Evolutionary conservation across 2,888 invertebrate species (phyloP), one percentile per base, ranked within the genome.

Genomic region (Himalopsyche kuldschensis): DNA sequence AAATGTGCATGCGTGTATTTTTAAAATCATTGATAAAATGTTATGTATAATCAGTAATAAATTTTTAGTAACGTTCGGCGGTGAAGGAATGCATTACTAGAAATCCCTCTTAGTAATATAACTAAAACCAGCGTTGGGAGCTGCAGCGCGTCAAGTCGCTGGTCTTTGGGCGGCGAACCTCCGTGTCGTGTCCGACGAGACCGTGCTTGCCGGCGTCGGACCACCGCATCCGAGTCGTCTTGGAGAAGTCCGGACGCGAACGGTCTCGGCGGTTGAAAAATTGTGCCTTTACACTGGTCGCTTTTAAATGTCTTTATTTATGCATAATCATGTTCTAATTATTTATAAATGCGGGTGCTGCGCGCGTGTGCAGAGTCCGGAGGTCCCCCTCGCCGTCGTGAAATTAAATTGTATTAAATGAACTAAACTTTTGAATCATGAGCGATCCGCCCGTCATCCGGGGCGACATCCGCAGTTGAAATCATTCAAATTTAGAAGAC

Each of bases 241-340:
- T 8, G 69, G 69, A 69, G 30, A 69, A 2, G 69, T 15, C 69
- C 30, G 69, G 11, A 69, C 20, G 35, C 20, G n/a, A 46, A 46
- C 47, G 78, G 48, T 17, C 30, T 30, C 46, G 46, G 78, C 41
- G 77, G 78, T 81, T 83, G 80, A 76, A 82, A 86, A 85, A 86
- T 84, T 84, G 86, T 86, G 86, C 86, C 86, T 86, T 86, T 86
- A 85, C 85, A 84, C 86, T 86, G 85, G 41, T 85, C 76, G 84
- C 84, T 85, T 86, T 85, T 82, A 86, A 79, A 84, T 84, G 82
- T 84, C 77, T 85, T 84, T 48, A 81, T 80, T 69, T 82, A 82
- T 75, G 27, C 31, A 75, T 55, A 32, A 69, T 69, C 20, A 69
- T 69, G 69, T 69, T 69, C 69, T 69, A 27, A 69, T 69, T 27